Evolutionary conservation across 1,140 invertebrate genomes (phyloP), one percentile per base, ranked within the genome.

Genomic region (Drosophila varians): DNA sequence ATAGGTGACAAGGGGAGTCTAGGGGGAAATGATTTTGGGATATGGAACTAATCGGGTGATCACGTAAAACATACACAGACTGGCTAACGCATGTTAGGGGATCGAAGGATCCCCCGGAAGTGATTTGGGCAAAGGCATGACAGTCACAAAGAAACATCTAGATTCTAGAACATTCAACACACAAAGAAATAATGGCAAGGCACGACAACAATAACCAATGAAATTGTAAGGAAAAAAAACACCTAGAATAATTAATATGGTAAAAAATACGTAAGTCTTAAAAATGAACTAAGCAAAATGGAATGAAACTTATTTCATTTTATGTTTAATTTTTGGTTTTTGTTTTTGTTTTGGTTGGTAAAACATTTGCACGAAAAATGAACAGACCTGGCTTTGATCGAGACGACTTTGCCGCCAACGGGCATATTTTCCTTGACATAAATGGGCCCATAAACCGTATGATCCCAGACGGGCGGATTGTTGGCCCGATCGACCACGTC

Each of bases 381-480:
- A 93, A 96, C 95, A 95, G 95, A 98, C 97, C 97, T 98, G 95
- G 97, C 97, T 96, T 98, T 98, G 93, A 98, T 95, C 92, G 97
- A 97, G 92, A 97, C 95, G 94, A 99, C 97, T 95, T 96, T 98
- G 93, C 96, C 96, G 92, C 97, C 97, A 92, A 98, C 96, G 93
- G 97, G 95, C 93, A 97, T 95, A 94, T 98, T 98, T 94, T 99
- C 97, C 95, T 97, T 96, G 93, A 98, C 96, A 95, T 95, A 97
- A 94, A 98, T 97, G 90, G 97, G 97, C 91, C 97, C 97, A 94
- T 98, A 99, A 92, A 97, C 95, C 91, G 95, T 95, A 94, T 98
- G 96, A 93, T 98, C 97, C 97, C 97, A 99, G 92, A 98, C 95
- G 92, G 97, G 97, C 92, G 97, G 97, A 94, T 98, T 98, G 95